These are phyloP conservation scores for Nycteola revayana DNA, from an alignment of 2,888 invertebrate species.

Conservation along the genomic window DNA sequence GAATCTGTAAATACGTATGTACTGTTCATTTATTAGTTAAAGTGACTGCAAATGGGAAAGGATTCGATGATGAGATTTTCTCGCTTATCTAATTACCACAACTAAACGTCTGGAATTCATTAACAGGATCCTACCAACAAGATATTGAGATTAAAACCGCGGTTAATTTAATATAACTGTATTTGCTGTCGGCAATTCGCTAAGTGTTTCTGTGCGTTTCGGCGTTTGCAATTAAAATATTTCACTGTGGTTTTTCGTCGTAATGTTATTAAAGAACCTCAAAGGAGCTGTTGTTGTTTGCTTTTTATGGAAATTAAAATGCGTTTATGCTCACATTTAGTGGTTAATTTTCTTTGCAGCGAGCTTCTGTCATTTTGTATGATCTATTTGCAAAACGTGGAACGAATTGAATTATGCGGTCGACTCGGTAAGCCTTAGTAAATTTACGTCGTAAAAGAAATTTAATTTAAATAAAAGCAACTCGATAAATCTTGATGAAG, in stretches of 20 bases:
- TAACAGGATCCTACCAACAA: slow-evolving; percentile 37
- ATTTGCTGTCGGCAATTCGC: slow-evolving; percentile 25
- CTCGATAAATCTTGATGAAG: too few relatives aligned
- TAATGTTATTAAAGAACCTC: slow-evolving; percentile 7
- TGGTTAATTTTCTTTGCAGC: too few relatives aligned
- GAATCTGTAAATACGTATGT: too few relatives aligned
- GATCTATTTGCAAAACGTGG: too few relatives aligned
- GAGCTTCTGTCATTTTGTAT: too few relatives aligned
- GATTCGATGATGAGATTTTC: too few relatives aligned
- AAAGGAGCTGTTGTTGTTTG: slow-evolving; percentile 9
- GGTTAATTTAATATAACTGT: slow-evolving; percentile 37
- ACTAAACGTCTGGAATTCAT: slow-evolving; percentile 33
- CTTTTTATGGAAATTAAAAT: slow-evolving; percentile 18
- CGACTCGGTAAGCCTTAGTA: too few relatives aligned
- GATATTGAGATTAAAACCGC: slow-evolving; percentile 39
- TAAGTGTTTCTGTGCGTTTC: slow-evolving; percentile 25
- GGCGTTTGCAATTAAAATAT: slow-evolving; percentile 18
- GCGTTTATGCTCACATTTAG: background rate
- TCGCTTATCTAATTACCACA: slow-evolving; percentile 22
- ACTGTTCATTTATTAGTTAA: too few relatives aligned
- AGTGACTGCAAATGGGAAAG: too few relatives aligned
- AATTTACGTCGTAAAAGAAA: too few relatives aligned
- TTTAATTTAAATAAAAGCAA: too few relatives aligned
- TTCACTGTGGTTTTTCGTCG: slow-evolving; percentile 6
- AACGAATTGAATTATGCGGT: too few relatives aligned